These are phyloP conservation scores for Chinchilla lanigera DNA, from an alignment of 2,113 vertebrate species.

Conservation along the genomic window DNA sequence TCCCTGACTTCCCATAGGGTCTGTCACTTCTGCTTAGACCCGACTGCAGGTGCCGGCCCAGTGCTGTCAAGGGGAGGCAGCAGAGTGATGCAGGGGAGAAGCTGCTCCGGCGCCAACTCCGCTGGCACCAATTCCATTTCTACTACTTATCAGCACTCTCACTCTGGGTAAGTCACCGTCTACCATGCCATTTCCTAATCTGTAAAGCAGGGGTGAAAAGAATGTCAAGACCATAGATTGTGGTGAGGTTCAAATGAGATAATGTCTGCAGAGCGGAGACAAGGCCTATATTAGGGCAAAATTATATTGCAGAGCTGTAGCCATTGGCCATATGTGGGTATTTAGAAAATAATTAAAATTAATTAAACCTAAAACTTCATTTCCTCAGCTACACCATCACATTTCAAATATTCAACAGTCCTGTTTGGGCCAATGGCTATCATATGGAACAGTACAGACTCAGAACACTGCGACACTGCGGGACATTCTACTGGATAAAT, in stretches of 20 bases:
- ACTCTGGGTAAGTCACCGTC: neutral
- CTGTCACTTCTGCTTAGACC: neutral
- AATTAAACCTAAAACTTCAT: neutral
- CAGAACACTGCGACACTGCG: neutral
- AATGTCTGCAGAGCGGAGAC: neutral
- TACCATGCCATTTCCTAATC: neutral
- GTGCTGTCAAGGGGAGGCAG: neutral
- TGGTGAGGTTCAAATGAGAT: neutral
- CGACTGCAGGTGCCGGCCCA: too few relatives aligned
- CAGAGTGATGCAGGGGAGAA: fast-evolving
- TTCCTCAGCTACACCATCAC: neutral
- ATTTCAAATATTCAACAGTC: neutral
- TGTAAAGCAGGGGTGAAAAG: neutral
- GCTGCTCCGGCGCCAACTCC: fast-evolving
- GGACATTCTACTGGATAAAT: neutral
- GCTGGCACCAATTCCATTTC: neutral
- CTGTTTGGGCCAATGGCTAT: neutral
- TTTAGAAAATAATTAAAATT: neutral
- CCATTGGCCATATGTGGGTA: neutral
- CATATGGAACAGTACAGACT: neutral
- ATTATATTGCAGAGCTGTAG: neutral
- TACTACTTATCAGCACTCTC: neutral
- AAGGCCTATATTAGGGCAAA: neutral
- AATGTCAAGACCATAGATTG: neutral
- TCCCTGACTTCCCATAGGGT: too few relatives aligned